Evolutionary conservation across 2,888 invertebrate species (phyloP).

Genomic region (Argyra leucocephala): DNA sequence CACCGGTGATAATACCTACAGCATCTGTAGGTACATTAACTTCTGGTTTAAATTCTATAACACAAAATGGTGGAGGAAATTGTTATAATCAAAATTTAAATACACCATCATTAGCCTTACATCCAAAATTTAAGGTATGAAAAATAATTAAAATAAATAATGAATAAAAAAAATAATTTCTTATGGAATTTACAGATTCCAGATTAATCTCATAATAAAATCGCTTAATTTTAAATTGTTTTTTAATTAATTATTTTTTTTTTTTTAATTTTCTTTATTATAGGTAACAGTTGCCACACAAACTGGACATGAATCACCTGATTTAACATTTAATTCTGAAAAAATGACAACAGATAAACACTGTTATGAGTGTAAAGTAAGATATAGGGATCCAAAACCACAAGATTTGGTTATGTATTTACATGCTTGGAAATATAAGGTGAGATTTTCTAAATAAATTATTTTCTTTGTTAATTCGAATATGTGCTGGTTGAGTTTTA

Average conservation of each 20-base stretch:
- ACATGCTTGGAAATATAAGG: conserved; percentile 89
- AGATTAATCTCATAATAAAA: no score
- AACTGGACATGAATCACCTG: conserved; percentile 69
- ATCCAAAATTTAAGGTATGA: conserved; percentile 20
- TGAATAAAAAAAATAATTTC: no score
- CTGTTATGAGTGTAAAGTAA: conserved; percentile 87
- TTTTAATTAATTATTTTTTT: neutral
- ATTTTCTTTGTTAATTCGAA: no score
- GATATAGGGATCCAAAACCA: conserved; percentile 83
- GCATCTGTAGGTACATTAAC: neutral
- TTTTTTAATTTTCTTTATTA: conserved; percentile 13
- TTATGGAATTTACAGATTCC: no score
- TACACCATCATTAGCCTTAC: conserved; percentile 17
- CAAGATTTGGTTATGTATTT: conserved; percentile 91
- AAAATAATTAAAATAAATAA: neutral
- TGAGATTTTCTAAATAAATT: conserved; percentile 33
- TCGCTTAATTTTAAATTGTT: neutral
- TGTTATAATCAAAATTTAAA: conserved; percentile 9
- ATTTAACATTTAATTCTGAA: conserved; percentile 54
- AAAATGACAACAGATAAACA: conserved; percentile 73
- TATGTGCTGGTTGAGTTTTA: no score
- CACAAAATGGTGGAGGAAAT: neutral
- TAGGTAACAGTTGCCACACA: conserved; percentile 77
- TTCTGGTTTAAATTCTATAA: neutral
- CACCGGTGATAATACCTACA: neutral